These are phyloP conservation scores for Tragelaphus buxtoni DNA, from an alignment of 2,113 vertebrate species.

Conservation along the genomic window DNA sequence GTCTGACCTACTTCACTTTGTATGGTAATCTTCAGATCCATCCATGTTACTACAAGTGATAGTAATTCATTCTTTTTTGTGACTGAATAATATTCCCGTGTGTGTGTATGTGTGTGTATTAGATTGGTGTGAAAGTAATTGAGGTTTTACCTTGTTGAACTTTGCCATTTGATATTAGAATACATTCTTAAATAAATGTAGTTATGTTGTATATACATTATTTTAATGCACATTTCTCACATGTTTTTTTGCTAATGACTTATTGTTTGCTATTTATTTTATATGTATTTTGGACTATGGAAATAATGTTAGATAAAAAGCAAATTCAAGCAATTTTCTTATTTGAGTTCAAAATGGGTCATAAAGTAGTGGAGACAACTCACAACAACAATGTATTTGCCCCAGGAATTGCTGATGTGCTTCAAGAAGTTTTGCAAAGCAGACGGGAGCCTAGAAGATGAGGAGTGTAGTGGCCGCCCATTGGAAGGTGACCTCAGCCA, in stretches of 20 bases:
- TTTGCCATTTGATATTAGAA: neutral
- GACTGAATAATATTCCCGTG: neutral
- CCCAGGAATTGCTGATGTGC: neutral
- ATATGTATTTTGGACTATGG: neutral
- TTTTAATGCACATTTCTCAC: neutral
- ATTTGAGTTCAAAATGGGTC: neutral
- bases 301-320: neutral
- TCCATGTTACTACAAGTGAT: neutral
- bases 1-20: neutral
- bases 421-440: neutral
- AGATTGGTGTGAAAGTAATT: neutral
- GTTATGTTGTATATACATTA: neutral
- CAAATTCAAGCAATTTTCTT: neutral
- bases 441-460: neutral
- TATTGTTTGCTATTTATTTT: neutral
- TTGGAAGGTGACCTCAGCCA: neutral
- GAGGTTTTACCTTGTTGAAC: neutral
- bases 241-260: neutral
- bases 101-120: neutral
- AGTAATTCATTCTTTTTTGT: neutral
- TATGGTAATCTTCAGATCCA: neutral
- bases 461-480: neutral
- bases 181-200: neutral
- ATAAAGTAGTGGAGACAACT: neutral
- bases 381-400: neutral